These are phyloP conservation scores for Parapsyche elsis DNA, from an alignment of 1,140 invertebrate species.

Conservation along the genomic window DNA sequence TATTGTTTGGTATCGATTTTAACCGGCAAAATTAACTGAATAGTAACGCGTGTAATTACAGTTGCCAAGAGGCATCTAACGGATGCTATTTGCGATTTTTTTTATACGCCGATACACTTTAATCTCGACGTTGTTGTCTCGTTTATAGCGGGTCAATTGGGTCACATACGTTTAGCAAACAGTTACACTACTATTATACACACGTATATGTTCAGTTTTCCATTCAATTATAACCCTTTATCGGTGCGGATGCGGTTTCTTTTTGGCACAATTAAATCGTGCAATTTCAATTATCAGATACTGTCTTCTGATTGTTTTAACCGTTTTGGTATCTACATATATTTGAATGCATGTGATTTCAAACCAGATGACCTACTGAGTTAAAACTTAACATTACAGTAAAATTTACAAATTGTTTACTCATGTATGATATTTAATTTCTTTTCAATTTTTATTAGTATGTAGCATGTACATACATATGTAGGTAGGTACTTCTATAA, in stretches of 20 bases:
- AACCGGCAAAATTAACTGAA: neutral
- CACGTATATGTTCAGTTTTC: neutral
- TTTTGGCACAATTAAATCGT: too few relatives aligned
- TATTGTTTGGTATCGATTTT: neutral
- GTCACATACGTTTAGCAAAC: neutral
- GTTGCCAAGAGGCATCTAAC: conserved; percentile 6
- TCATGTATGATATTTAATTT: neutral
- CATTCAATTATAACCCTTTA: neutral
- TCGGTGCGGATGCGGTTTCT: neutral
- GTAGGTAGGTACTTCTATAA: neutral
- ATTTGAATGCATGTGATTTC: too few relatives aligned
- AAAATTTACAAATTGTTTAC: neutral
- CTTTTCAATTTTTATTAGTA: neutral
- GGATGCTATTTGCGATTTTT: neutral
- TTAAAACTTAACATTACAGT: too few relatives aligned
- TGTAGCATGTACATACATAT: neutral
- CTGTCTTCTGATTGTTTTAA: too few relatives aligned
- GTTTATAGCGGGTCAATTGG: conserved; percentile 4
- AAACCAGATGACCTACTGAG: too few relatives aligned
- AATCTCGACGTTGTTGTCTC: conserved; percentile 10
- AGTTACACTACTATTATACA: neutral
- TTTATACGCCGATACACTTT: neutral
- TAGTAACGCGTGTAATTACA: neutral
- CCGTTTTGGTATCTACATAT: too few relatives aligned
- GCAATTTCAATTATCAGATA: too few relatives aligned